A percentile compares a stretch with the other conserved stretches of the same genome.
These are phyloP conservation scores for Ecdyonurus torrentis DNA, from an alignment of 2,888 invertebrate species.

Conservation along the genomic window DNA sequence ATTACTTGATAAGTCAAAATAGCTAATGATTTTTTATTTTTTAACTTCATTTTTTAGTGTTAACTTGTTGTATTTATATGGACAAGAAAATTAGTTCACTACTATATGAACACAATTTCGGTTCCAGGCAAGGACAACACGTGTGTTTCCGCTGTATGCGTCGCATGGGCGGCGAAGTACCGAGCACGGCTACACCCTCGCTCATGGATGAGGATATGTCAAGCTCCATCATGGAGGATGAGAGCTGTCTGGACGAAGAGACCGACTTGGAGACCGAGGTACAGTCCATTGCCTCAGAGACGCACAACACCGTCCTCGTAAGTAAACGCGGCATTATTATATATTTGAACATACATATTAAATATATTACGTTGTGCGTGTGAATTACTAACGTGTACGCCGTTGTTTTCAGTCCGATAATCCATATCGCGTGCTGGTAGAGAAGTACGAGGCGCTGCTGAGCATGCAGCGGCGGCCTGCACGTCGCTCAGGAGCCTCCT, in stretches of 20 bases:
- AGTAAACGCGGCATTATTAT: background rate
- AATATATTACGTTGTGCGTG: background rate
- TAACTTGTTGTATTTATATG: too few relatives aligned
- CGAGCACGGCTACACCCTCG: conserved; percentile 11
- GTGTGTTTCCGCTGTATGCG: conserved; percentile 64
- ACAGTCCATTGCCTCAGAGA: background rate
- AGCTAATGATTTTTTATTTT: too few relatives aligned
- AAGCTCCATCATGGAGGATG: background rate
- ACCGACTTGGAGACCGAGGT: background rate
- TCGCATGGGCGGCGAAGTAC: conserved; percentile 35
- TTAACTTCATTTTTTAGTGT: too few relatives aligned
- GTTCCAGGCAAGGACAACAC: conserved; percentile 62
- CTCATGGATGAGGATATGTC: conserved; percentile 1
- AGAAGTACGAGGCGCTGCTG: conserved; percentile 68
- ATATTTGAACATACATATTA: background rate
- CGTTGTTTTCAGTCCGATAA: conserved; percentile 27
- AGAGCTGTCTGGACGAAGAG: background rate
- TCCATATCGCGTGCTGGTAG: conserved; percentile 62
- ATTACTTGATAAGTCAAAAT: too few relatives aligned
- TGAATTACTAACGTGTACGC: too few relatives aligned
- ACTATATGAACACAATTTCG: too few relatives aligned
- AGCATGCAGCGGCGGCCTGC: conserved; percentile 54
- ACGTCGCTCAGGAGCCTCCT: conserved; percentile 25
- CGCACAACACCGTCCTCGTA: background rate
- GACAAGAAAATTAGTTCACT: too few relatives aligned